These are phyloP conservation scores for Acronicta leporina DNA, from an alignment of 2,888 invertebrate species.

Conservation along the genomic window DNA sequence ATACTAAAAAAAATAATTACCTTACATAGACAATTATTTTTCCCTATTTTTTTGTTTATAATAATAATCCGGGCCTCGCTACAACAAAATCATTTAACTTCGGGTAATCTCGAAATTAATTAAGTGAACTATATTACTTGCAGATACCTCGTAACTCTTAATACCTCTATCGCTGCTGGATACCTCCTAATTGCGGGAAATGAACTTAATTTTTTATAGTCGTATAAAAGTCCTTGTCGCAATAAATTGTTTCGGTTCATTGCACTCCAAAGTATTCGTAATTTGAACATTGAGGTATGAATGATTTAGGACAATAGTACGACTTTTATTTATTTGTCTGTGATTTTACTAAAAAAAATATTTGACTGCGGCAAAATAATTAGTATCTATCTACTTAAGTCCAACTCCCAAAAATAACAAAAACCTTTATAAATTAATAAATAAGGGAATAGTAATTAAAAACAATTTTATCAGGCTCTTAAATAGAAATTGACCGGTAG, in stretches of 20 bases:
- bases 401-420: too few relatives aligned
- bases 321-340: too few relatives aligned
- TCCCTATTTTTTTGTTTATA: background rate
- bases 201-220: constrained; percentile 81
- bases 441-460: too few relatives aligned
- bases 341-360: too few relatives aligned
- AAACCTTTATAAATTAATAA: too few relatives aligned
- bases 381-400: too few relatives aligned
- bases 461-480: too few relatives aligned
- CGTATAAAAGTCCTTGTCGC: constrained; percentile 77
- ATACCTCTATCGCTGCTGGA: constrained; percentile 48
- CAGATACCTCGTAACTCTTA: constrained; percentile 54
- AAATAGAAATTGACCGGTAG: too few relatives aligned
- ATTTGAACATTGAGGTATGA: constrained; percentile 56
- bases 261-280: constrained; percentile 64
- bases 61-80: background rate
- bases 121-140: constrained; percentile 67
- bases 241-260: constrained; percentile 79
- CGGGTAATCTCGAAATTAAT: constrained; percentile 69
- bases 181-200: constrained; percentile 63
- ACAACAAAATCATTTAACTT: constrained; percentile 58
- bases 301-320: too few relatives aligned
- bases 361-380: too few relatives aligned
- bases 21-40: too few relatives aligned
- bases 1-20: too few relatives aligned